Evolutionary conservation across 2,888 invertebrate genomes (phyloP).

Genomic region (Selenia dentaria): DNA sequence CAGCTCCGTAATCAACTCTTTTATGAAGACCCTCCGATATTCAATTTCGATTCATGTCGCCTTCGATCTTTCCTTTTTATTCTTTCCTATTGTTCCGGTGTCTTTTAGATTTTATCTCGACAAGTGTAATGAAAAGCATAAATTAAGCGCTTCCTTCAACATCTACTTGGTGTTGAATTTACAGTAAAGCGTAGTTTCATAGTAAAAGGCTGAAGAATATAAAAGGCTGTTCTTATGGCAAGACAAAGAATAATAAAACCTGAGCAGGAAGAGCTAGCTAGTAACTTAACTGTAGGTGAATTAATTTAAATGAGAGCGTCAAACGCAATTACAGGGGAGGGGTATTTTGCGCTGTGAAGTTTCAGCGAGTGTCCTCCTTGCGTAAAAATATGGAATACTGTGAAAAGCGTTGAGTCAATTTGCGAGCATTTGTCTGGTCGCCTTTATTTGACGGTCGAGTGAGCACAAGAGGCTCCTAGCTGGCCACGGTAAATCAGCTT

Average conservation of each 20-base stretch:
- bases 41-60: slow-evolving; percentile 49
- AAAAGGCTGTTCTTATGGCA: slow-evolving; percentile 19
- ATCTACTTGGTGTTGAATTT: too few relatives aligned
- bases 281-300: slow-evolving; percentile 17
- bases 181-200: too few relatives aligned
- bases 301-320: slow-evolving; percentile 26
- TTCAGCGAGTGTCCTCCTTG: slow-evolving; percentile 50
- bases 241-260: slow-evolving; percentile 26
- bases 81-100: slow-evolving; percentile 22
- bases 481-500: slow-evolving; percentile 80
- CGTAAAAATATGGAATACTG: slow-evolving; percentile 71
- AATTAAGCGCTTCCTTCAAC: slow-evolving; percentile 15
- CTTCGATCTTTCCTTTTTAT: slow-evolving; percentile 27
- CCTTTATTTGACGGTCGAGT: slow-evolving; percentile 80
- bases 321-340: slow-evolving; percentile 35
- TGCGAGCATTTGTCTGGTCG: slow-evolving; percentile 81
- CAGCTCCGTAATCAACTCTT: slow-evolving; percentile 73
- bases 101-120: slow-evolving; percentile 28
- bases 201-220: too few relatives aligned
- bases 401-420: slow-evolving; percentile 81
- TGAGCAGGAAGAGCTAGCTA: slow-evolving; percentile 12
- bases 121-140: slow-evolving; percentile 23
- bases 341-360: slow-evolving; percentile 39
- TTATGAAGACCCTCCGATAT: slow-evolving; percentile 67
- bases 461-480: slow-evolving; percentile 66